Evolutionary conservation across 2,888 invertebrate species (phyloP).

Genomic region (Disparrhopalites patrizii): DNA sequence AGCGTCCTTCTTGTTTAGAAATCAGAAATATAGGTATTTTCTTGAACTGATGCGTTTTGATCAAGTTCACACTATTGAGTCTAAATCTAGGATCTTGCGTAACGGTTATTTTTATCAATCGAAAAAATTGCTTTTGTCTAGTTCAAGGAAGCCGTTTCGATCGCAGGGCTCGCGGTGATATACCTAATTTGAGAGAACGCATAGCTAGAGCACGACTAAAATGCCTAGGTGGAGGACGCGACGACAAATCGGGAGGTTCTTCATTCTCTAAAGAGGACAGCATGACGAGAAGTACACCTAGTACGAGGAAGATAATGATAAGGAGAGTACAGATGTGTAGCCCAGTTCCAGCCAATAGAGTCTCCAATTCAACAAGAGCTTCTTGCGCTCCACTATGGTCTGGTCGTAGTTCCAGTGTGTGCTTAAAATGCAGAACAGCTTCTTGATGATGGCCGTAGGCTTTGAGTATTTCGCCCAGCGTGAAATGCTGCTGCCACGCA

Average conservation of each 20-base stretch:
- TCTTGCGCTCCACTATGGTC: slow-evolving; percentile 76
- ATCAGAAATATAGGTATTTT: too few relatives aligned
- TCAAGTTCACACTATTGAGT: too few relatives aligned
- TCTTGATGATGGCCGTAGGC: slow-evolving; percentile 86
- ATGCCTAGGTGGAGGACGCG: slow-evolving; percentile 64
- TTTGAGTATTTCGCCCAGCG: slow-evolving; percentile 85
- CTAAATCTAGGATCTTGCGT: too few relatives aligned
- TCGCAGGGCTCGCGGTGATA: slow-evolving; percentile 51
- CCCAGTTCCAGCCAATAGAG: slow-evolving; percentile 67
- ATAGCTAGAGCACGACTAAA: slow-evolving; percentile 87
- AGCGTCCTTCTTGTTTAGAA: too few relatives aligned
- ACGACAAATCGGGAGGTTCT: slow-evolving; percentile 57
- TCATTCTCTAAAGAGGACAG: slow-evolving; percentile 66
- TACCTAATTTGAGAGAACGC: slow-evolving; percentile 60
- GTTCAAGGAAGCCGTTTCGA: slow-evolving; percentile 47
- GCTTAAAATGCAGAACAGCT: slow-evolving; percentile 75
- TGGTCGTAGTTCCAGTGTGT: slow-evolving; percentile 77
- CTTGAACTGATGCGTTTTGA: too few relatives aligned
- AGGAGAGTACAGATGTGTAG: slow-evolving; percentile 80
- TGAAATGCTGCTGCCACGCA: slow-evolving; percentile 88
- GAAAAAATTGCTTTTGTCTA: background rate
- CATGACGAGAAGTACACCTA: slow-evolving; percentile 77
- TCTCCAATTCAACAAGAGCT: slow-evolving; percentile 76
- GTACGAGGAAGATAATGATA: slow-evolving; percentile 79
- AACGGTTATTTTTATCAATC: too few relatives aligned